Conservation (phyloP, 1,140 invertebrate genomes). For the Drosophila asahinai region DNA sequence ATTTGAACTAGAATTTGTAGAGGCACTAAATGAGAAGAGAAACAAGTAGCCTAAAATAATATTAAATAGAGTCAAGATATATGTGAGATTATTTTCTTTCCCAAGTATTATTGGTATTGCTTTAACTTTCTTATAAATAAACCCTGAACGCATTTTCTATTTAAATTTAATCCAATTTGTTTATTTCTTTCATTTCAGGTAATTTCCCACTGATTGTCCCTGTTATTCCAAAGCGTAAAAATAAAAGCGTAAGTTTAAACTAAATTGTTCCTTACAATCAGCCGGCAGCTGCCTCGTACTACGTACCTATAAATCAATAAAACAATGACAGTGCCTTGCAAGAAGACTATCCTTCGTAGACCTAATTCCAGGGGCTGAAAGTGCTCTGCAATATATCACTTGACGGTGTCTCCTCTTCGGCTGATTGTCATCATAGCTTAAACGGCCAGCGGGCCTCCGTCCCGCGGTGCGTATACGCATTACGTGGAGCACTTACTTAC, state of each 20-base stretch:
- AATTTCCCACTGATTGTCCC: constrained; percentile 12
- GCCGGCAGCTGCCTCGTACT: constrained; percentile 19
- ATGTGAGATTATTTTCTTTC: no score
- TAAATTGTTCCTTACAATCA: constrained; percentile 58
- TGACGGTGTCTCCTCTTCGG: constrained; percentile 62
- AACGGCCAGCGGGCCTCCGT: constrained; percentile 50
- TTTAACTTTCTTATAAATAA: background rate
- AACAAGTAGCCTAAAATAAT: background rate
- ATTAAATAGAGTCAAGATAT: no score
- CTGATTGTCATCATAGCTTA: constrained; percentile 80
- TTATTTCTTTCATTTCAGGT: constrained; percentile 41
- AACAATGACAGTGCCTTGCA: constrained; percentile 51
- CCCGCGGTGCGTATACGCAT: constrained; percentile 20
- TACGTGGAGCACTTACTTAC: constrained; percentile 21
- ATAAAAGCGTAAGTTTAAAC: constrained; percentile 44
- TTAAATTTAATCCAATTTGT: background rate
- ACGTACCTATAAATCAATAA: constrained; percentile 73
- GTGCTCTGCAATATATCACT: constrained; percentile 39
- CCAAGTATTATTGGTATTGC: no score
- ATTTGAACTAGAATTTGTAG: background rate
- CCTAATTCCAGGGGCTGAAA: constrained; percentile 19
- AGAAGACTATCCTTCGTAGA: constrained; percentile 21
- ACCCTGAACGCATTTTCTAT: background rate
- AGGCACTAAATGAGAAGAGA: background rate
- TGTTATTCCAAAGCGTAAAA: background rate